These are phyloP conservation scores for Tetragnatha montana DNA, from an alignment of 2,888 invertebrate genomes.

Conservation along the genomic window DNA sequence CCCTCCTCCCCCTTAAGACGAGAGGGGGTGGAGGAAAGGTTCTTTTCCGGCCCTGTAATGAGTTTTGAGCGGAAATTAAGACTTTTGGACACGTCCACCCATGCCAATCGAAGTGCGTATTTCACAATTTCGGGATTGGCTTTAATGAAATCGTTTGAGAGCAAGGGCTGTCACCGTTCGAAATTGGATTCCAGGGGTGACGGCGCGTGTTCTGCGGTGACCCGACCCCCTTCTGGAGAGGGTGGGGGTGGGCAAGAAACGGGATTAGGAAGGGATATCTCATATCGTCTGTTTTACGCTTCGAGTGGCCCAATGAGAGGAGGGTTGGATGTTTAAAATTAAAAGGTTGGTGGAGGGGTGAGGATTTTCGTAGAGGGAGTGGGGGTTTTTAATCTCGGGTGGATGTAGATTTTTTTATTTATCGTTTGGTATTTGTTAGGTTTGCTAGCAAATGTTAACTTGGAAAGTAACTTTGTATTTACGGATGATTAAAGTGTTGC, in stretches of 20 bases:
- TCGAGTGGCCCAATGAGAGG: too few species aligned
- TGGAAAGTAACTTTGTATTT: too few species aligned
- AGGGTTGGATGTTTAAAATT: too few species aligned
- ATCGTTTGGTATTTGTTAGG: too few species aligned
- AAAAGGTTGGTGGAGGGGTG: too few species aligned
- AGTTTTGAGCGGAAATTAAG: conserved; percentile 70
- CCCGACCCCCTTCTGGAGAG: neutral
- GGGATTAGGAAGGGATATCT: too few species aligned
- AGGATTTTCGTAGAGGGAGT: too few species aligned
- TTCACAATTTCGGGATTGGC: conserved; percentile 15
- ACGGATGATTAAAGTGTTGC: too few species aligned
- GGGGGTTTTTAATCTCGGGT: too few species aligned
- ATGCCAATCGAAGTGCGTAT: neutral
- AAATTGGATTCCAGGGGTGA: conserved; percentile 34
- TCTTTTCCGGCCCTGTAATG: conserved; percentile 67
- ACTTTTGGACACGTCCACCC: conserved; percentile 67
- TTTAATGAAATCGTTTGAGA: conserved; percentile 60
- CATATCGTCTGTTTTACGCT: too few species aligned
- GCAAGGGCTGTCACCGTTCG: conserved; percentile 43
- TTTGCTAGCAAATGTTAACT: too few species aligned
- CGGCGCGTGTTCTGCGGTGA: conserved; percentile 13
- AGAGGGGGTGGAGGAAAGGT: conserved; percentile 12
- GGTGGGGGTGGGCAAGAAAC: neutral
- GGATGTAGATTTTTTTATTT: too few species aligned
- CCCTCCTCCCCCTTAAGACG: neutral